Evolutionary conservation across 2,797 vertebrate genomes (phyloP), one percentile per base, ranked within the genome.

Genomic region (Rhinatrema bivittatum): DNA sequence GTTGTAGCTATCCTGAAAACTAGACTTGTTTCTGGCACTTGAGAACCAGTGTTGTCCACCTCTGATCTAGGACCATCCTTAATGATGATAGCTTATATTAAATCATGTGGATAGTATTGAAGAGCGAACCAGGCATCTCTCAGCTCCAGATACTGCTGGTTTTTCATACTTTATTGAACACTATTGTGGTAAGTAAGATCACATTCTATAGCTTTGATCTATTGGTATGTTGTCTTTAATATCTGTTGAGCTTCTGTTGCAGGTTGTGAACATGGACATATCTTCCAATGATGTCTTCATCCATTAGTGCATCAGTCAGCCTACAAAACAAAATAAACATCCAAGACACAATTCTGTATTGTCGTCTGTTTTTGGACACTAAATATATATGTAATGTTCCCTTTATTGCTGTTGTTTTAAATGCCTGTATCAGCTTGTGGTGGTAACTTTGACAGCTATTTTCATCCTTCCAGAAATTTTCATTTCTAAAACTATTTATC

Each of bases 201-300:
- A 20, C 42, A 29, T 60, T n/a, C n/a, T n/a, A n/a, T n/a, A n/a
- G n/a, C n/a, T n/a, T n/a, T n/a, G n/a, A n/a, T n/a, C 42, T 68
- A 65, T 19, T 54, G 33, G 33, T 64, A 42, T 39, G 55, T 62
- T 68, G 67, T 74, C 48, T 76, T 85, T 86, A 86, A 86, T 50
- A 16, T 77, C 68, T 91, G 29, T 89, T 60, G 59, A 90, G 87
- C 76, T 81, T 93, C 81, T 86, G 62, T 88, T 85, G 75, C 91
- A 97, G 93, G 82, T 84, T 31, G 52, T 79, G 79, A 74, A 70
- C 81, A 77, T 80, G 85, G 87, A 70, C 67, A 69, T 74, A 58
- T 58, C 79, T 68, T 72, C 79, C 79, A 65, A 51, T 20, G 61
- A 68, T 73, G 74, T 79, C 75, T 71, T 62, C 76, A 65, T 69